Base-by-base conservation (phyloP, 2,888 invertebrate species). In the Diploptera punctata region DNA sequence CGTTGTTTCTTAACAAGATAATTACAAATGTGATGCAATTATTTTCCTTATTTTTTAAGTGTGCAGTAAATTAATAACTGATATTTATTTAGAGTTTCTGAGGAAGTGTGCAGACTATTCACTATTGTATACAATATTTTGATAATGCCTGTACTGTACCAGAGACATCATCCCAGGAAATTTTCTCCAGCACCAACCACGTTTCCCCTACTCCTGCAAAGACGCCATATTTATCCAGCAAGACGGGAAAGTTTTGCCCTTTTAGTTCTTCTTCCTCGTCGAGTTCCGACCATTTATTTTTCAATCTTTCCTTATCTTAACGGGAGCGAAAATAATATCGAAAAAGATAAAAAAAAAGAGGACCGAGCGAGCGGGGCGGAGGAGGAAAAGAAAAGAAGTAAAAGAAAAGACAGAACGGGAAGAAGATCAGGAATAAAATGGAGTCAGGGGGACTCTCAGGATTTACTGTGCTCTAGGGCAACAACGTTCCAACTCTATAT, bases 301-400 rank as follows among this genome's bases (percentile, higher is more conserved):
- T 75, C 75, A 75, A 75, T 75, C 75, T 73, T 43, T 61, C 71
- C 73, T 75, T 75, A 75, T 75, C 75, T 75, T 69, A 69, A 75
- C 75, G 52, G 70, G 71, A 57, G 74, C 54, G 75, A 75, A 75
- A 75, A 75, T 75, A 75, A 75, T 75, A 75, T 75, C 73, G 73
- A 68, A 70, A 70, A 73, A 65, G 70, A 70, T 70, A 73, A 73
- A 62, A 73, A 68, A 72, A 68, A 38, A 67, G 16, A 62, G 26
- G 29, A 24, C 44, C 24, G 29, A 68, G 43, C 2, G 3, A 29
- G 62, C 7, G 29, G 24, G 62, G 5, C 29, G 54, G 47, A 62
- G 62, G 24, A 70, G 16, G 18, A 49, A 21, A 29, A n/a, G 33
- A 29, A 52, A 19, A 33, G 62, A 62, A 31, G 49, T 31, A 26